phyloP scores from a whole-genome alignment of 2,888 invertebrate species.

The Lobophora halterata region DNA sequence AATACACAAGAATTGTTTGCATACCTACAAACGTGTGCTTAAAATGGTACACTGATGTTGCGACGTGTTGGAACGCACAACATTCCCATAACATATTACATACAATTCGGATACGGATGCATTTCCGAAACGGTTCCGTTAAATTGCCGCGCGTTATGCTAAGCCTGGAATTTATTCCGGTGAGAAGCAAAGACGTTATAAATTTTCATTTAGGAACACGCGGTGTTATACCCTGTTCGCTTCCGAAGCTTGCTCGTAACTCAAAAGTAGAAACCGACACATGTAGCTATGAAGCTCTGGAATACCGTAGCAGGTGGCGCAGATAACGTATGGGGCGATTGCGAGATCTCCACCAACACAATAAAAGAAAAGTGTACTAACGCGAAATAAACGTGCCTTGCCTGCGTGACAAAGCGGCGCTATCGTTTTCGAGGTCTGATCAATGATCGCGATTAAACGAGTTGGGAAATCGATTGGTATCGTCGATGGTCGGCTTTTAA shows the following conservation, averaged over 20 bases:
- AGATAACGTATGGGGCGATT: conserved; percentile 36
- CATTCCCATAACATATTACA: conserved; percentile 2
- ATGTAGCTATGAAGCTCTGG: conserved; percentile 51
- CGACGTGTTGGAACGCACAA: neutral
- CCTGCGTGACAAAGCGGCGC: conserved; percentile 26
- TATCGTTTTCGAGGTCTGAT: conserved; percentile 25
- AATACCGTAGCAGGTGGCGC: conserved; percentile 62
- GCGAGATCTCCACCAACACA: conserved; percentile 25
- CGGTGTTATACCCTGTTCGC: conserved; percentile 46
- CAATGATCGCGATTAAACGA: conserved; percentile 27
- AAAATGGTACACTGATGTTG: no score
- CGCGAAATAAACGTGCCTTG: conserved; percentile 24
- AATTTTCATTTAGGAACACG: conserved; percentile 62
- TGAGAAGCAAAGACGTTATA: conserved; percentile 49
- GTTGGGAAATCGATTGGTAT: conserved; percentile 26
- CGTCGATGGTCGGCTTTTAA: conserved; percentile 15
- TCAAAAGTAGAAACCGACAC: conserved; percentile 57
- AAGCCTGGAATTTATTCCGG: conserved; percentile 38
- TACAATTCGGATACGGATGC: no score
- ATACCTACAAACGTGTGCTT: conserved; percentile 1
- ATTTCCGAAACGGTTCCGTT: conserved; percentile 17
- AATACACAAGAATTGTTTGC: neutral
- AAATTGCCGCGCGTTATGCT: conserved; percentile 19
- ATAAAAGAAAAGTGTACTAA: conserved; percentile 27
- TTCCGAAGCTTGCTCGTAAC: conserved; percentile 28